Percentiles rank a stretch among this genome's conserved stretches.
Evolutionary conservation across 2,888 invertebrate species (phyloP).

Genomic region (Stratiomys singularior): DNA sequence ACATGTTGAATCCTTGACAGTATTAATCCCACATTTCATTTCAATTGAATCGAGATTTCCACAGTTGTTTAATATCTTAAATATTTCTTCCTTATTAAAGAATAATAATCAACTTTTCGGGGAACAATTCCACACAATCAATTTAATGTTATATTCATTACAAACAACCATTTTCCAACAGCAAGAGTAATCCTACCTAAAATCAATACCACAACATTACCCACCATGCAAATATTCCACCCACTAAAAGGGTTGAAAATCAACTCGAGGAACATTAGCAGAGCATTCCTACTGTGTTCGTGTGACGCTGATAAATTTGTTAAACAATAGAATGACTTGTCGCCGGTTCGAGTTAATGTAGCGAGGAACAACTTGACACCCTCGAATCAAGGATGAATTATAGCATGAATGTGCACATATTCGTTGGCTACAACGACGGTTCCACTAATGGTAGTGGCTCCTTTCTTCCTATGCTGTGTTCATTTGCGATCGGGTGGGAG

Average conservation of each 20-base stretch:
- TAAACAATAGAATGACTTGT: conserved; percentile 52
- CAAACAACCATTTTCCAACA: no score
- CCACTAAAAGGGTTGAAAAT: conserved; percentile 47
- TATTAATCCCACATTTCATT: no score
- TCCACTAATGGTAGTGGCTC: conserved; percentile 47
- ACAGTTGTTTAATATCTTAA: no score
- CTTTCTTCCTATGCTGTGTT: background rate
- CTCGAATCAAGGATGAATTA: conserved; percentile 49
- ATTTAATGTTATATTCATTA: no score
- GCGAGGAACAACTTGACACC: conserved; percentile 50
- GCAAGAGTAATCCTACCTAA: no score
- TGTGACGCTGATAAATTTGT: conserved; percentile 52
- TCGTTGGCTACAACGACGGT: conserved; percentile 13
- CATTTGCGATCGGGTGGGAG: conserved; percentile 11
- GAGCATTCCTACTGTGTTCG: conserved; percentile 31
- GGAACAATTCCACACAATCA: no score
- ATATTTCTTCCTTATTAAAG: no score
- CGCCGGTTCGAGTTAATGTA: conserved; percentile 51
- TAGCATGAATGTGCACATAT: conserved; percentile 50
- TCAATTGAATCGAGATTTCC: no score
- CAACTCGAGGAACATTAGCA: conserved; percentile 44
- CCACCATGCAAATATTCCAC: no score
- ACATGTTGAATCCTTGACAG: no score
- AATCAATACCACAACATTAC: no score
- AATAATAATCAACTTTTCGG: no score